Conservation (phyloP, 2,113 vertebrate species). For the Athene noctua region DNA sequence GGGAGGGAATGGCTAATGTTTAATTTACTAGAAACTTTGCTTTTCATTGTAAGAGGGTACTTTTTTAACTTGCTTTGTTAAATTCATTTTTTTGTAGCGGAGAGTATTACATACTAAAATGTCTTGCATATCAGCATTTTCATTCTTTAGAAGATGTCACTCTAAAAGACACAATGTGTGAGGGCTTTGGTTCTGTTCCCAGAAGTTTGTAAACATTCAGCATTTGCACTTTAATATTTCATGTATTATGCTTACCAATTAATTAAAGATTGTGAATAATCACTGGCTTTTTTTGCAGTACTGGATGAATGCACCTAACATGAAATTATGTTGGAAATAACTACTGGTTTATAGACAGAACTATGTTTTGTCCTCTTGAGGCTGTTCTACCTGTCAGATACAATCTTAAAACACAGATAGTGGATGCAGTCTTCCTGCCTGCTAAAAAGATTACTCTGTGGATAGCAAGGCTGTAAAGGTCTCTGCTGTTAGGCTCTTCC, state of each 20-base stretch:
- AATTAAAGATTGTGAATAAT: background rate
- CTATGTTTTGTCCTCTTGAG: background rate
- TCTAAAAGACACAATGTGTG: background rate
- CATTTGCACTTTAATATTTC: background rate
- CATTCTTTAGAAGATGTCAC: background rate
- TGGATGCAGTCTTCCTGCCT: background rate
- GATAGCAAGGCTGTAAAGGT: background rate
- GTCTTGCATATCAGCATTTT: background rate
- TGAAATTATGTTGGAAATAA: background rate
- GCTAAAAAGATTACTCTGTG: background rate
- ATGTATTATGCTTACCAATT: background rate
- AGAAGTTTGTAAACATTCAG: background rate
- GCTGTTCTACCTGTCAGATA: background rate
- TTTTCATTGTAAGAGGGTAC: background rate
- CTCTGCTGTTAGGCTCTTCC: background rate
- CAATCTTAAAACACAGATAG: background rate
- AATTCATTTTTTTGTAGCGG: background rate
- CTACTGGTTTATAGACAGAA: background rate
- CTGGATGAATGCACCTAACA: background rate
- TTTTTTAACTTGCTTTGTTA: background rate
- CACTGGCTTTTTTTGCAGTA: background rate
- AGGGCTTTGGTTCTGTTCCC: background rate
- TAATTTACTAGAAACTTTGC: background rate
- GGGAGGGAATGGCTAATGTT: background rate
- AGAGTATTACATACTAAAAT: background rate